Conservation (phyloP, 2,888 invertebrate genomes). For the Lucinisca nassula region DNA sequence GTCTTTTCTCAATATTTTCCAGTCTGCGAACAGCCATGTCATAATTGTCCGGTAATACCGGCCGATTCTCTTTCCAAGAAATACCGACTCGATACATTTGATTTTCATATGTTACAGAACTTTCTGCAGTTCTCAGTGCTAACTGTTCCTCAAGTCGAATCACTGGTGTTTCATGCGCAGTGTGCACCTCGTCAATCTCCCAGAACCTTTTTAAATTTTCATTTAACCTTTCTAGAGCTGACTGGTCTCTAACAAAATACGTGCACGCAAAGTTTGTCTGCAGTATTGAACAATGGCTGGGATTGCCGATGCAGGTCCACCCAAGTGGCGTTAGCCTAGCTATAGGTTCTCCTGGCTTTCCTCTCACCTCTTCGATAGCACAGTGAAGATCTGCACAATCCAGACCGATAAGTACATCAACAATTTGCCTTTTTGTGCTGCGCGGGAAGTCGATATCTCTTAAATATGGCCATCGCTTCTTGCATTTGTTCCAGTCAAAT, state of each 20-base stretch:
- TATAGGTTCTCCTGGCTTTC: background rate
- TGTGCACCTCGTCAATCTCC: background rate
- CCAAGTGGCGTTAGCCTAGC: background rate
- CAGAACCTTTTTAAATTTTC: slow-evolving; percentile 13
- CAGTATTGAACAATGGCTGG: background rate
- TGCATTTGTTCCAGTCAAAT: background rate
- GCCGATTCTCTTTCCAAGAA: slow-evolving; percentile 26
- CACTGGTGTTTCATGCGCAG: background rate
- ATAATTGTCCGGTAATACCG: slow-evolving; percentile 8
- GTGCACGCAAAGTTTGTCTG: slow-evolving; percentile 11
- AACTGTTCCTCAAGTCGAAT: background rate
- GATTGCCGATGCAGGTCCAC: background rate
- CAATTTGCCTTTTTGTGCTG: background rate
- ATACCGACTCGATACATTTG: slow-evolving; percentile 21
- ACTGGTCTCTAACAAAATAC: background rate
- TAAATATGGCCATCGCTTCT: background rate
- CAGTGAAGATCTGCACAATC: slow-evolving; percentile 37
- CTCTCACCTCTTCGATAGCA: background rate
- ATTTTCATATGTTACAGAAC: slow-evolving; percentile 10
- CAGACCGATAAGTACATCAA: background rate
- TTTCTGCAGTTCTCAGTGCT: background rate
- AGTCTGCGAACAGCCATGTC: slow-evolving; percentile 20
- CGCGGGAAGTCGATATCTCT: background rate
- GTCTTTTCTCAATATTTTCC: slow-evolving; percentile 54
- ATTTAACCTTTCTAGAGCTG: background rate